These are phyloP conservation scores for Micromussa lordhowensis DNA, from an alignment of 92 coral and sea anemone species.

Conservation along the genomic window DNA sequence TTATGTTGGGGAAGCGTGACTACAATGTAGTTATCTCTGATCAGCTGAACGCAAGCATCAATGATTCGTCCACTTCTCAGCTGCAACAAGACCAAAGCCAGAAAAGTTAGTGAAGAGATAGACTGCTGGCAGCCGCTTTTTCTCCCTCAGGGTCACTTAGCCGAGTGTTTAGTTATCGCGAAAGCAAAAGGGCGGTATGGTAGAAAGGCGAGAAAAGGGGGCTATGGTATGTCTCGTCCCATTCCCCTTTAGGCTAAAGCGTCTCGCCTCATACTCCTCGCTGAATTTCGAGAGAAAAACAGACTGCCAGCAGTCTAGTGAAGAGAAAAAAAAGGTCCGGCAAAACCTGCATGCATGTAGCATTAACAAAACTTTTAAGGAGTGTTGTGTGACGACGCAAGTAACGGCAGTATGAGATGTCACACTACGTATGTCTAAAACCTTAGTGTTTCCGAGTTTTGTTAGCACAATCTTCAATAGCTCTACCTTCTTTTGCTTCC, in stretches of 20 bases:
- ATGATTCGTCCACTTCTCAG: slow-evolving; percentile 65
- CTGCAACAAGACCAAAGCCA: slow-evolving; percentile 54
- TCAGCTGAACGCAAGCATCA: slow-evolving; percentile 75
- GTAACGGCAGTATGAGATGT: background rate
- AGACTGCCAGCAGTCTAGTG: no score
- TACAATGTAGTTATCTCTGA: slow-evolving; percentile 75
- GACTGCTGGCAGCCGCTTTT: no score
- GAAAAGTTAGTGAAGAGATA: no score
- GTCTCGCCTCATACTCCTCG: no score
- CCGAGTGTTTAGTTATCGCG: no score
- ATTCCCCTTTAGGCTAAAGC: no score
- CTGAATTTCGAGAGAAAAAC: no score
- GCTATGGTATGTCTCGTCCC: no score
- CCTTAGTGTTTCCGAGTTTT: background rate
- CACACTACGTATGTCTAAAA: background rate
- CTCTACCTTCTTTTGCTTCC: slow-evolving; percentile 70
- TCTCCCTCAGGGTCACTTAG: no score
- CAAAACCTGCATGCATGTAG: background rate
- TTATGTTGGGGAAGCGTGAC: slow-evolving; percentile 74
- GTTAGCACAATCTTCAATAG: background rate
- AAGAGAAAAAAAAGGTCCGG: no score
- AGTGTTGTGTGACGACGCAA: background rate
- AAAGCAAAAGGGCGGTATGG: no score
- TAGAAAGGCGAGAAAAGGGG: no score
- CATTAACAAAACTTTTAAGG: background rate